Evolutionary conservation across 1,140 invertebrate genomes (phyloP).

Genomic region (Solenopsis invicta): DNA sequence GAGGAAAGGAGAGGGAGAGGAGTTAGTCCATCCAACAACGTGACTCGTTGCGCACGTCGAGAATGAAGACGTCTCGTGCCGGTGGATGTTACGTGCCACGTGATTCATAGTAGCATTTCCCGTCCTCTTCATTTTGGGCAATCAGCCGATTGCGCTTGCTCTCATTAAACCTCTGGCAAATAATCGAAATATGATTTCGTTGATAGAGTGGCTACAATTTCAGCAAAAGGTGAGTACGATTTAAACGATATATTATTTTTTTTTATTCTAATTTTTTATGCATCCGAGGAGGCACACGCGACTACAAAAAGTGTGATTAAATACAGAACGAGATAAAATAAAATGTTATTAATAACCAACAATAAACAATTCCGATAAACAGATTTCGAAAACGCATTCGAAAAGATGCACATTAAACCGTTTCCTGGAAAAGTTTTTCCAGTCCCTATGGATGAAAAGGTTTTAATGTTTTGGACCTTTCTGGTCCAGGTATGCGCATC

Average conservation of each 20-base stretch:
- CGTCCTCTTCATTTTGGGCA: conserved; percentile 37
- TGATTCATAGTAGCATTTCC: conserved; percentile 72
- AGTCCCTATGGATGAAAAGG: conserved; percentile 29
- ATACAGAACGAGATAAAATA: not conserved
- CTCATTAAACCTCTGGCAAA: not conserved
- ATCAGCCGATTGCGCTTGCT: conserved; percentile 24
- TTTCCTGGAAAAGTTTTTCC: conserved; percentile 61
- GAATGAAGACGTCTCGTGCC: conserved; percentile 73
- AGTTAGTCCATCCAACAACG: conserved; percentile 36
- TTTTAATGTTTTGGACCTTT: conserved; percentile 37
- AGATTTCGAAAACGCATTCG: not conserved
- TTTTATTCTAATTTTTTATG: not conserved
- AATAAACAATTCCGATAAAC: not conserved
- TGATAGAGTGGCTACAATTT: not conserved
- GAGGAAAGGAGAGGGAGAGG: not conserved
- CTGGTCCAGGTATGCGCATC: conserved; percentile 75
- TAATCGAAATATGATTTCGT: not conserved
- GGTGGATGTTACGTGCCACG: conserved; percentile 70
- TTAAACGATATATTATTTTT: not conserved
- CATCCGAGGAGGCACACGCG: not conserved
- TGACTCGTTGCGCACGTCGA: conserved; percentile 53
- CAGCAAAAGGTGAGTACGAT: conserved; percentile 6
- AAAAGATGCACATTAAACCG: not conserved
- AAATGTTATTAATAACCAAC: not conserved
- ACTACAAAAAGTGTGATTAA: not conserved